Conservation (phyloP, 1,140 invertebrate species). For the Hycleus phaleratus region DNA sequence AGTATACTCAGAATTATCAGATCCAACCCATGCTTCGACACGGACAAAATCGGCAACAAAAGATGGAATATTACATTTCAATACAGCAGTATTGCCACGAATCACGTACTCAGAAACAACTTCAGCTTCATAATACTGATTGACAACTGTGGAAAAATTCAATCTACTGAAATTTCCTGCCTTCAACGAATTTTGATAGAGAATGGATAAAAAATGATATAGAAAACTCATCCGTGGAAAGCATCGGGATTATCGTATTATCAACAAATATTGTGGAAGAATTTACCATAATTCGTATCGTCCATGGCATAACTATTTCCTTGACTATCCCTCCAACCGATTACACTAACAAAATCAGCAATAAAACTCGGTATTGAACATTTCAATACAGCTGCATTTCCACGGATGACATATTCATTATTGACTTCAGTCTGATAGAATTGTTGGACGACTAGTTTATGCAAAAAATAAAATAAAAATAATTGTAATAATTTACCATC, state of each 20-base stretch:
- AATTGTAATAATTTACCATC: slow-evolving; percentile 46
- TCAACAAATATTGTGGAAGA: background rate
- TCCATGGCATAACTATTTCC: slow-evolving; percentile 59
- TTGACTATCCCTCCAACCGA: slow-evolving; percentile 77
- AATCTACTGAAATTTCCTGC: background rate
- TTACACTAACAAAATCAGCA: slow-evolving; percentile 80
- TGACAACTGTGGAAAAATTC: slow-evolving; percentile 62
- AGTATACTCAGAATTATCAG: slow-evolving; percentile 61
- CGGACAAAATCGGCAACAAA: slow-evolving; percentile 87
- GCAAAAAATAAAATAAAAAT: slow-evolving; percentile 4
- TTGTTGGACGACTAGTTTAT: slow-evolving; percentile 70
- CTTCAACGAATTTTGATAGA: background rate
- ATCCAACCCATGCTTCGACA: slow-evolving; percentile 82
- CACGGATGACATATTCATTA: slow-evolving; percentile 88
- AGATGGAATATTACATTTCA: slow-evolving; percentile 88
- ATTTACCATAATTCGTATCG: slow-evolving; percentile 56
- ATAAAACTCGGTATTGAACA: slow-evolving; percentile 90
- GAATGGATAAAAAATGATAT: slow-evolving; percentile 1
- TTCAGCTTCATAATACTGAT: slow-evolving; percentile 84
- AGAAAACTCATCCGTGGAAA: slow-evolving; percentile 22
- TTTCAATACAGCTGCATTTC: slow-evolving; percentile 87
- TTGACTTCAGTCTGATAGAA: slow-evolving; percentile 85
- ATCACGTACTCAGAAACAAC: slow-evolving; percentile 91
- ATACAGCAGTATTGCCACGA: slow-evolving; percentile 81
- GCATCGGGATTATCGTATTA: background rate